These are phyloP conservation scores for Salvator merianae DNA, from an alignment of 2,113 vertebrate species.

Conservation along the genomic window DNA sequence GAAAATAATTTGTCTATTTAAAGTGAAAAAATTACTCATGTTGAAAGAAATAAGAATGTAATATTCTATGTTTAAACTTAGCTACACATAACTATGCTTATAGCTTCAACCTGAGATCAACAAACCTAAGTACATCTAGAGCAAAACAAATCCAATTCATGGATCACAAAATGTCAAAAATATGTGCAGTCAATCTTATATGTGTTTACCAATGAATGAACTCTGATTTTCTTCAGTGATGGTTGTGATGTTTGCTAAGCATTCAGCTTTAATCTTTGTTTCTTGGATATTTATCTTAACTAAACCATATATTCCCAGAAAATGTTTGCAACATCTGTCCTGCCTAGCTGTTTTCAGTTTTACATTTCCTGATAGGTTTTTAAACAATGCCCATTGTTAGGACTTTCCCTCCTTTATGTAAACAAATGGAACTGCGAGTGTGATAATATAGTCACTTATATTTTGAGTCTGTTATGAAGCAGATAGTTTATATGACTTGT, in stretches of 20 bases:
- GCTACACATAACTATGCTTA: neutral
- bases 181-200: neutral
- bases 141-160: neutral
- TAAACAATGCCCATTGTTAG: conserved; percentile 10
- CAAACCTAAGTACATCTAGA: neutral
- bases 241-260: neutral
- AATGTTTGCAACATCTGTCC: neutral
- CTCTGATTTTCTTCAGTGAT: too few species aligned
- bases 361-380: conserved; percentile 29
- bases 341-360: neutral
- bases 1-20: neutral
- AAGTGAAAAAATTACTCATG: neutral
- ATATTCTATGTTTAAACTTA: neutral
- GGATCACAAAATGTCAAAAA: neutral
- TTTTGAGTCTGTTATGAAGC: too few species aligned
- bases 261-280: neutral
- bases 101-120: too few species aligned
- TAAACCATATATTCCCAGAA: neutral
- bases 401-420: conserved; percentile 3
- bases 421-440: neutral
- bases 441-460: neutral
- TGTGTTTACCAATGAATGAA: neutral
- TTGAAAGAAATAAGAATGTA: neutral
- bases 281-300: neutral
- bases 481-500: too few species aligned